These are phyloP conservation scores for Alloscopus bannaensis DNA, from an alignment of 2,888 invertebrate genomes.

Conservation along the genomic window DNA sequence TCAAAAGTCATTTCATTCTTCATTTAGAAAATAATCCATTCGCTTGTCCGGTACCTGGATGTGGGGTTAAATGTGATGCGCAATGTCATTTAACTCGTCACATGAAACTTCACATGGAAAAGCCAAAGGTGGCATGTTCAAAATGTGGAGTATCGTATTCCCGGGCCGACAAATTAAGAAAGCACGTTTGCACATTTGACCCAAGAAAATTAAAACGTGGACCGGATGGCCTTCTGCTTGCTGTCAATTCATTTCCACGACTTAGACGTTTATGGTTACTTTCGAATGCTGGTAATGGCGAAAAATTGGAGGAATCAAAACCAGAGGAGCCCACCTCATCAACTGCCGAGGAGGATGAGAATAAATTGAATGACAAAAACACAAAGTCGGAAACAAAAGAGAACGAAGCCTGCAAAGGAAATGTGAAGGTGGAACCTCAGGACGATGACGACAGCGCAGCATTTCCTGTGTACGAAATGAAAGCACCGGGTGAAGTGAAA, in stretches of 20 bases:
- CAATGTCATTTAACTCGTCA: constrained; percentile 48
- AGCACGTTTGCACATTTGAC: constrained; percentile 27
- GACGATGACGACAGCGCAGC: too few relatives aligned
- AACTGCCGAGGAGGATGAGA: not conserved
- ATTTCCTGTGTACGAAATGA: too few relatives aligned
- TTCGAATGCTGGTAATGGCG: too few relatives aligned
- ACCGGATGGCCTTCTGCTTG: not conserved
- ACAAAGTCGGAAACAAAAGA: not conserved
- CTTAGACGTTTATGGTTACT: constrained; percentile 14
- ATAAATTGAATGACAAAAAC: not conserved
- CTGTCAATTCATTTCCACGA: not conserved
- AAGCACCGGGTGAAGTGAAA: too few relatives aligned
- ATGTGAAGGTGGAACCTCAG: not conserved
- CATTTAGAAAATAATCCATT: constrained; percentile 48
- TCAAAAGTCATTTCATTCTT: constrained; percentile 44
- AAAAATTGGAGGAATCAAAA: too few relatives aligned
- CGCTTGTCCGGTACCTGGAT: constrained; percentile 33
- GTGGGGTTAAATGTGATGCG: constrained; percentile 46
- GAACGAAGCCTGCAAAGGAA: not conserved
- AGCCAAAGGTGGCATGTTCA: not conserved
- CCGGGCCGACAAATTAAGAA: constrained; percentile 27
- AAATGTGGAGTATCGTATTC: constrained; percentile 39
- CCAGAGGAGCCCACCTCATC: too few relatives aligned
- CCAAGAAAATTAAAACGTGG: constrained; percentile 10
- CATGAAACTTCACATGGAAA: constrained; percentile 31